Evolutionary conservation across 2,113 vertebrate species (phyloP), one percentile per base, ranked within the genome.

Genomic region (Corythornis vintsioides): DNA sequence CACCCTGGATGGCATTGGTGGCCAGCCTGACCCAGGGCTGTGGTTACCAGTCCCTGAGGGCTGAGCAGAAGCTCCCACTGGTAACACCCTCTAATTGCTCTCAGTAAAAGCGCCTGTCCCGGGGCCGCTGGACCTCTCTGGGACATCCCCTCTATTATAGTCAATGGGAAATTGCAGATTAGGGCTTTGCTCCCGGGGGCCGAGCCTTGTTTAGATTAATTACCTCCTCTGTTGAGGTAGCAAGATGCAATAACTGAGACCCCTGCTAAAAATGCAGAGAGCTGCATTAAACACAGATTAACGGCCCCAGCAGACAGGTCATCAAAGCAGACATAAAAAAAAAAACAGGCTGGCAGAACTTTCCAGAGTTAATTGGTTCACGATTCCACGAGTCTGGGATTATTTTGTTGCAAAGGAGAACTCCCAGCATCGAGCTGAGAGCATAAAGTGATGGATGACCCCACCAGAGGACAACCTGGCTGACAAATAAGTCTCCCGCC

Each of bases 241-340:
- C n/a, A 24, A 73, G 60, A 60, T 52, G 38, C 72, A 33, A 21
- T 83, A 73, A 89, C 59, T 88, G 33, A 60, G 60, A 59, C 64
- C 59, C 60, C 42, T 10, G 85, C 73, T 77, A 59, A 83, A 91
- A 92, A 70, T 8, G 59, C 75, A 87, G 84, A 84, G 64, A 61
- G 24, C 67, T 76, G 79, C 75, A 80, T 80, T 76, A 88, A 92
- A 60, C 9, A 52, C 52, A 88, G 86, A 90, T 86, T 77, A 92
- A 63, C 65, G 59, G 73, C 47, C 52, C 3, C 3, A 24, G 72
- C 40, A 59, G 82, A 56, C 88, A 80, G 33, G 80, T 66, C 79
- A 66, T 82, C 72, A 91, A 64, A 89, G 87, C 71, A 76, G 42
- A 65, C 91, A 70, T 87, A 75, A 85, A 79, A 93, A 88, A 59